Evolutionary conservation across 2,888 invertebrate genomes (phyloP), one percentile per base, ranked within the genome.

Genomic region (Urechis unicinctus): DNA sequence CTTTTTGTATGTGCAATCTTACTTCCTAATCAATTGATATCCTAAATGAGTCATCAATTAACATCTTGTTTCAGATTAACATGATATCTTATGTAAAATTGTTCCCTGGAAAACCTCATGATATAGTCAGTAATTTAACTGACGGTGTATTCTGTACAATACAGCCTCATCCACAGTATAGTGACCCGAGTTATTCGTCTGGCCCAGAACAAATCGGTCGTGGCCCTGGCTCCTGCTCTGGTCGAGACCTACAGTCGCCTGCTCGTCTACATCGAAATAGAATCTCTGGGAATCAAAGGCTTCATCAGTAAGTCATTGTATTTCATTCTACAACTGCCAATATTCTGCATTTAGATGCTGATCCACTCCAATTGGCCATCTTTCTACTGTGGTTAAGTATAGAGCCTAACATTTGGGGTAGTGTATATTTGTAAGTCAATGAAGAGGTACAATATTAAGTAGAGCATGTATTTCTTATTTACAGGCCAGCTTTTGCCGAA

Each of bases 231-330:
- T 0, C 94, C 95, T 0, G 94, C 94, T 0, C 80, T 95, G 1
- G 89, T 96, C 0, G 95, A 96, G 80, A 96, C 95, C 0, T 96
- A 95, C 80, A 91, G 92, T 57, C 83, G 95, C 51, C 80, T 96
- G 21, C 79, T 96, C 52, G 93, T 95, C 0, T 96, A 96, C 72
- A 93, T 92, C 6, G 96, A 96, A 81, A 95, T 95, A 53, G 96
- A 96, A 78, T 91, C 93, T 21, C 82, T 96, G 50, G 95, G 96
- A 30, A 94, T 96, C 60, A 96, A 96, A 80, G 93, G 92, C 52
- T 95, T 95, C 76, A 88, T 95, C 66, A 88, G 91, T 88, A 78
- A 83, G 85, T 68, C 3, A 6, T 41, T 44, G 3, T 42, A 3
- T 17, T 22, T 26, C n/a, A n/a, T n/a, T n/a, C n/a, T n/a, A n/a